Evolutionary conservation across 2,888 invertebrate species (phyloP).

Genomic region (Melinaea menophilus): DNA sequence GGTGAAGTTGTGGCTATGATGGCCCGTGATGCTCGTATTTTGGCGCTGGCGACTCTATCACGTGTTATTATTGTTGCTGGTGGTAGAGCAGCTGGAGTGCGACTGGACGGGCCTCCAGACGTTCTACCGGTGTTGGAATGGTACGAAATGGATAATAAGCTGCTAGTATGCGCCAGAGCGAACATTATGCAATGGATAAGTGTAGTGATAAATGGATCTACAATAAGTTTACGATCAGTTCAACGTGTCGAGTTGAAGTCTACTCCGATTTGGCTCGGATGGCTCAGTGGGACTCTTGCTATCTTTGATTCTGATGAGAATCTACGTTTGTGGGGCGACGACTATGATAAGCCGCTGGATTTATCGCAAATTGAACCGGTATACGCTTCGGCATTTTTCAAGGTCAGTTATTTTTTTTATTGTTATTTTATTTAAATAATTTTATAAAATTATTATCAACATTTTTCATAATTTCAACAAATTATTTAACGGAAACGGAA

Average conservation of each 20-base stretch:
- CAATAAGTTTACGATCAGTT: slow-evolving; percentile 77
- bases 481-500: too few relatives aligned
- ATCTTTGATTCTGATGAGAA: slow-evolving; percentile 92
- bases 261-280: slow-evolving; percentile 82
- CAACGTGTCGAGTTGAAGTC: slow-evolving; percentile 82
- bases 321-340: slow-evolving; percentile 92
- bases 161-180: slow-evolving; percentile 93
- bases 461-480: too few relatives aligned
- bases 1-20: slow-evolving; percentile 85
- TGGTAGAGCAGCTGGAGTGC: slow-evolving; percentile 62
- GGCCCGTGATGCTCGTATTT: slow-evolving; percentile 76
- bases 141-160: slow-evolving; percentile 85
- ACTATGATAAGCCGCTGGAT: slow-evolving; percentile 91
- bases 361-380: slow-evolving; percentile 88
- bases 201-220: slow-evolving; percentile 70
- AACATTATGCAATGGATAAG: slow-evolving; percentile 91
- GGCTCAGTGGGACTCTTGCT: slow-evolving; percentile 89
- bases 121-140: slow-evolving; percentile 94
- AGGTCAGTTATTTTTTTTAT: slow-evolving; percentile 79
- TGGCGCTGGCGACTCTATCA: slow-evolving; percentile 96
- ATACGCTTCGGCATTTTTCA: slow-evolving; percentile 92
- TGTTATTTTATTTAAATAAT: too few relatives aligned
- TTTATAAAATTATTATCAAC: background rate
- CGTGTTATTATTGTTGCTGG: slow-evolving; percentile 82
- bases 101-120: slow-evolving; percentile 84